A percentile compares a stretch with the other conserved stretches of the same genome.
Conservation (phyloP, 37 sponge, comb jelly and placozoan genomes). For the Tethya wilhelma region DNA sequence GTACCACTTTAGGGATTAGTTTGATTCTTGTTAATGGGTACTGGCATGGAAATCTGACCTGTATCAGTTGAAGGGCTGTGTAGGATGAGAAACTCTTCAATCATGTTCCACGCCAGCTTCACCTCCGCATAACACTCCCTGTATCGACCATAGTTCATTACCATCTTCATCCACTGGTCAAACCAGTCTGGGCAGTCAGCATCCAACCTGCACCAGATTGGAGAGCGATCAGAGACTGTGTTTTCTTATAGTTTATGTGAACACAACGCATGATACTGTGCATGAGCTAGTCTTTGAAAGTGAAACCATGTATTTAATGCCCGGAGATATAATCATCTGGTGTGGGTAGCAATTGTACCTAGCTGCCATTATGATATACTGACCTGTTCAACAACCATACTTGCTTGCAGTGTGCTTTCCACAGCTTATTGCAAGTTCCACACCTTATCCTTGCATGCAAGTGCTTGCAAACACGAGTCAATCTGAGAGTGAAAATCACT, state of each 20-base stretch:
- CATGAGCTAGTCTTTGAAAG: neutral
- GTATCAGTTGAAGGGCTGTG: no score
- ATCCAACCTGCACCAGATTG: neutral
- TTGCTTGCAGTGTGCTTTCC: slow-evolving; percentile 18
- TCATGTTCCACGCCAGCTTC: slow-evolving; percentile 44
- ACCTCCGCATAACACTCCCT: slow-evolving; percentile 42
- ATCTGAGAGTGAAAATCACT: neutral
- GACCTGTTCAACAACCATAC: slow-evolving; percentile 21
- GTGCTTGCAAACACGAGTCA: neutral
- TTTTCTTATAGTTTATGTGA: neutral
- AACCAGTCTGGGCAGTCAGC: slow-evolving; percentile 16
- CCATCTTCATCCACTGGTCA: slow-evolving; percentile 16
- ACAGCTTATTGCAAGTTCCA: neutral
- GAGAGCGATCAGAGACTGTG: no score
- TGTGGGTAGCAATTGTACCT: no score
- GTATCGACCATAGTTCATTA: slow-evolving; percentile 29
- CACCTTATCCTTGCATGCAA: neutral
- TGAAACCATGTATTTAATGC: no score
- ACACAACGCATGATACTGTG: neutral
- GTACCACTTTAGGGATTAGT: neutral
- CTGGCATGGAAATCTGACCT: no score
- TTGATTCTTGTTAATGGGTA: neutral
- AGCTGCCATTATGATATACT: no score
- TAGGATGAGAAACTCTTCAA: slow-evolving; percentile 32
- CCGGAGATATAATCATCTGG: no score